Conservation (phyloP, 2,888 invertebrate species). For the Catonia carolina region DNA sequence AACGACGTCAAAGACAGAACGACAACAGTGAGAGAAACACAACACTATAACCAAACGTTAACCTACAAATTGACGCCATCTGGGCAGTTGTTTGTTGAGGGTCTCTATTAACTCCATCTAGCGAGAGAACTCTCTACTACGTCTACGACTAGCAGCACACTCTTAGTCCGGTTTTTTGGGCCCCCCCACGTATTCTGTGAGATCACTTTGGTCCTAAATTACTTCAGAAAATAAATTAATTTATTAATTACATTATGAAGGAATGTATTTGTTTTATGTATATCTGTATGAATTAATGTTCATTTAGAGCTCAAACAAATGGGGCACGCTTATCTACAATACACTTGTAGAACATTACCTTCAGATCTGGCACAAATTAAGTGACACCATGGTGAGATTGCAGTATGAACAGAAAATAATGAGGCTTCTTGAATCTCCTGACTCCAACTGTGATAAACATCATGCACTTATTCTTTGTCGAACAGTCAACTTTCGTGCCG, state of each 20-base stretch:
- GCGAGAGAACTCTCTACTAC: no score
- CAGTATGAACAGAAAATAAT: slow-evolving; percentile 58
- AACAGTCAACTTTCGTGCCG: slow-evolving; percentile 76
- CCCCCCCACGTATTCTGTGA: no score
- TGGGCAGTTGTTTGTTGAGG: no score
- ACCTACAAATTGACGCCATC: no score
- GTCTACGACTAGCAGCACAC: no score
- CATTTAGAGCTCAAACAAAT: slow-evolving; percentile 38
- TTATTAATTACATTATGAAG: not conserved
- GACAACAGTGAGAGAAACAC: no score
- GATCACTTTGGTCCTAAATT: no score
- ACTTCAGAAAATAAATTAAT: not conserved
- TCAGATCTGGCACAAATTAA: slow-evolving; percentile 57
- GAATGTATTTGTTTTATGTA: not conserved
- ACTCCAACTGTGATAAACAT: slow-evolving; percentile 70
- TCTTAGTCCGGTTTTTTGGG: no score
- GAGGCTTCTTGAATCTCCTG: slow-evolving; percentile 61
- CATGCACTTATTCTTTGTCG: slow-evolving; percentile 83
- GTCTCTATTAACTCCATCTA: no score
- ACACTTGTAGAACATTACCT: slow-evolving; percentile 82
- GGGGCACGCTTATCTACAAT: slow-evolving; percentile 67
- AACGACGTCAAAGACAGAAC: no score
- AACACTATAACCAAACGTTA: no score
- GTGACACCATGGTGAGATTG: slow-evolving; percentile 36
- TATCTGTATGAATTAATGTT: no score